Base-by-base conservation (phyloP, 2,113 vertebrate genomes). In the Balaenoptera acutorostrata region DNA sequence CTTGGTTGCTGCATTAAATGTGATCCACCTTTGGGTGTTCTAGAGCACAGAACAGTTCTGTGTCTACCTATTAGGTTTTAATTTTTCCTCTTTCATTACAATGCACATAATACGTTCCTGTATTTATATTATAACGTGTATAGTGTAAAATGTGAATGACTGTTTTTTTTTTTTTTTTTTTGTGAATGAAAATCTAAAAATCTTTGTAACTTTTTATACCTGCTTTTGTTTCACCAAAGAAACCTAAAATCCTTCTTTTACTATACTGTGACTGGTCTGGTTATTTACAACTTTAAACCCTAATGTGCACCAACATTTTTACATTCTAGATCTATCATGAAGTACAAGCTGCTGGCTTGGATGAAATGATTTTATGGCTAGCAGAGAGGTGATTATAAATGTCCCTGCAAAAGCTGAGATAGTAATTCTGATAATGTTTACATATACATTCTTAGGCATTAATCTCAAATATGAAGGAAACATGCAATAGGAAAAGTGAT, bases 141-240 rank as follows among this genome's bases (percentile, higher is more conserved):
- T 99, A 99, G 99, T 99, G 99, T 99, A 99, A 98, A 99, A 99
- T 99, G 99, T 99, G 99, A 99, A 99, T 99, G 99, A 99, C 98
- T 99, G 98, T 55, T 95, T 98, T 98, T 82, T 61, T 88, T 41
- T 39, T 39, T 39, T 72, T 78, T 98, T 99, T 98, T 99, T 98
- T 99, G 98, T 99, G 98, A 99, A 99, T 99, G 97, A 98, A 99
- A 99, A 98, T 98, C 98, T 98, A 98, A 99, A 99, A 98, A 98
- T 97, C 98, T 99, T 98, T 99, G 98, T 99, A 99, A 99, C 98
- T 99, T 99, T 98, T 99, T 99, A 99, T 99, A 99, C 98, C 97
- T 99, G 98, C 98, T 99, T 99, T 98, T 99, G 98, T 99, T 99
- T 99, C 99, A 99, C 99, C 99, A 99, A 99, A 99, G 99, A 99